phyloP scores from a whole-genome alignment of 1,140 invertebrate species.

The Arctopsyche grandis region DNA sequence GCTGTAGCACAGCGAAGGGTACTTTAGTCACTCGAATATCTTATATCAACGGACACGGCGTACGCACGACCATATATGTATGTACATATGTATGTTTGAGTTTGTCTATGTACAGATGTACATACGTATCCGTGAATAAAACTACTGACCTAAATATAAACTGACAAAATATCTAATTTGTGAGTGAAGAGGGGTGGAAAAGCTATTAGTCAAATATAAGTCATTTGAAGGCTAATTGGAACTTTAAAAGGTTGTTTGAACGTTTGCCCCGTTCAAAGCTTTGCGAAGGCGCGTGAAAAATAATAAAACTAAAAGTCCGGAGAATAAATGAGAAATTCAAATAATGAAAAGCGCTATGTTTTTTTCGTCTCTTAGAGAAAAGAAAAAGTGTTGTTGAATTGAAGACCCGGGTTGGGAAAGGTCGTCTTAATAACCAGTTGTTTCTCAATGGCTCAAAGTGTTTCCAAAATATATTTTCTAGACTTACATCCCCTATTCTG shows the following conservation, averaged over 20 bases:
- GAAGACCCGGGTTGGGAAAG: too few relatives aligned
- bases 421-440: too few relatives aligned
- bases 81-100: background rate
- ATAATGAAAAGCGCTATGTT: background rate
- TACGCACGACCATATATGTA: background rate
- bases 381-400: background rate
- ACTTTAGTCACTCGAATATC: constrained; percentile 25
- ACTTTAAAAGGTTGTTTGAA: constrained; percentile 28
- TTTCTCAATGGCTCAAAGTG: too few relatives aligned
- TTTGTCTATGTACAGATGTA: background rate
- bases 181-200: background rate
- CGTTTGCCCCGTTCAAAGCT: background rate
- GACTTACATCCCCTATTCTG: too few relatives aligned
- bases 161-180: too few relatives aligned
- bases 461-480: too few relatives aligned
- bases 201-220: background rate
- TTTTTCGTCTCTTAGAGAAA: background rate
- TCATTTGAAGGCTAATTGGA: background rate
- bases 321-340: background rate
- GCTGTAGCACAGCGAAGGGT: constrained; percentile 9
- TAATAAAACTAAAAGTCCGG: background rate
- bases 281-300: background rate
- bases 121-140: background rate
- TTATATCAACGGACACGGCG: constrained; percentile 2
- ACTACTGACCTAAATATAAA: background rate